Base-by-base conservation (phyloP, 92 coral and sea anemone genomes). In the Desmophyllum pertusum region DNA sequence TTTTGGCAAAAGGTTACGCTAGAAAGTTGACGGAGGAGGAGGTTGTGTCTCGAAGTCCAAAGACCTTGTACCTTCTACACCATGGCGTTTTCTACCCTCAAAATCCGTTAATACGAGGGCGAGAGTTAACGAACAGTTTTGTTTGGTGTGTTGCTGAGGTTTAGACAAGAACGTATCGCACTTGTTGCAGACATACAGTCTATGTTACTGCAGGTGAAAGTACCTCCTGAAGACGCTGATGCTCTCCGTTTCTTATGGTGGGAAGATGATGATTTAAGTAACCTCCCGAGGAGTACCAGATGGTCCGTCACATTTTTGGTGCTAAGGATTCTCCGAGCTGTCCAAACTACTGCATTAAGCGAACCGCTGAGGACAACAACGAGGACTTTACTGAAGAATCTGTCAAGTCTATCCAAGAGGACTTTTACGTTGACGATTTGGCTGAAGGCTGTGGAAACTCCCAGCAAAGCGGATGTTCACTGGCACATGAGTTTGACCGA, bases 341-440 rank as follows among this genome's bases (percentile, higher is more conserved):
- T 0, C 18, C 53, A 48, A 48, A 48, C 21, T 48, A 48, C 53
- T 48, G 53, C 21, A 17, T 48, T 21, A 48, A 14, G 17, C 13
- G 53, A 48, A 48, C 53, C 53, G 21, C 53, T 48, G 53, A 48
- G 0, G 19, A 48, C 17, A 48, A 48, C 53, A 48, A 10, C 15
- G 15, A 48, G 53, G 17, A 13, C 21, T 48, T 48, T 14, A 48
- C 18, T 14, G 3, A 48, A 48, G 21, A 52, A 52, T 23, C 59
- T 19, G 57, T 51, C 23, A 51, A 17, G 57, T 14, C 57, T 17
- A 4, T 51, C n/a, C 57, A 90, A 51, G 78, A 50, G 15, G 90
- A 90, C 66, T 86, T 86, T 55, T 86, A 90, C 70, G 88, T 90
- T 46, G 90, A 90, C 30, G 85, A 86, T 89, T 81, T 85, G n/a